Evolutionary conservation across 1,140 invertebrate species (phyloP).

Genomic region (Orius insidiosus): DNA sequence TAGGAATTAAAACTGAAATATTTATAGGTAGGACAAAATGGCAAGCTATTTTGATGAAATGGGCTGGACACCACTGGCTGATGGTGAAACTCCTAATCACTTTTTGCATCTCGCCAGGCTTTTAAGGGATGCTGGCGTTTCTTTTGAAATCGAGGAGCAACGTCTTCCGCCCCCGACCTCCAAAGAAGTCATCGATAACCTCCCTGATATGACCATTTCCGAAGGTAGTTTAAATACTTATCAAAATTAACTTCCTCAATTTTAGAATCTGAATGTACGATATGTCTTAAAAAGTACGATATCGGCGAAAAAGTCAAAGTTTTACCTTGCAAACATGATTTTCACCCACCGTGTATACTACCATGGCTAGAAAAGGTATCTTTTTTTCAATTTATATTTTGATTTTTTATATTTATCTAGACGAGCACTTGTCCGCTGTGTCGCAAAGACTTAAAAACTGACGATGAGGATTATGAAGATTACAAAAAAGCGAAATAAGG

Average conservation of each 20-base stretch:
- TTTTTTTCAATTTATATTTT: no score
- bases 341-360: conserved; percentile 60
- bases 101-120: conserved; percentile 50
- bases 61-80: conserved; percentile 47
- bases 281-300: conserved; percentile 52
- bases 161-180: conserved; percentile 56
- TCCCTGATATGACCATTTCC: conserved; percentile 3
- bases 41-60: conserved; percentile 76
- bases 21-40: no score
- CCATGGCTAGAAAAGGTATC: conserved; percentile 70
- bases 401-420: conserved; percentile 30
- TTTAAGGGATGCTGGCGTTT: conserved; percentile 47
- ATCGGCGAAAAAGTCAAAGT: conserved; percentile 39
- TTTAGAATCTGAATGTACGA: conserved; percentile 39
- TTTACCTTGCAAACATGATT: conserved; percentile 63
- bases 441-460: conserved; percentile 66
- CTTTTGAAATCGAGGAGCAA: conserved; percentile 34
- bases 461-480: conserved; percentile 70
- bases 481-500: conserved; percentile 52
- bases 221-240: no score
- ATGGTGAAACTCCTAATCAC: conserved; percentile 49
- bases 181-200: conserved; percentile 38
- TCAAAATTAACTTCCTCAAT: no score
- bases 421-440: conserved; percentile 78
- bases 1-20: no score